Evolutionary conservation across 2,797 vertebrate genomes (phyloP).

Genomic region (Macropodus opercularis): DNA sequence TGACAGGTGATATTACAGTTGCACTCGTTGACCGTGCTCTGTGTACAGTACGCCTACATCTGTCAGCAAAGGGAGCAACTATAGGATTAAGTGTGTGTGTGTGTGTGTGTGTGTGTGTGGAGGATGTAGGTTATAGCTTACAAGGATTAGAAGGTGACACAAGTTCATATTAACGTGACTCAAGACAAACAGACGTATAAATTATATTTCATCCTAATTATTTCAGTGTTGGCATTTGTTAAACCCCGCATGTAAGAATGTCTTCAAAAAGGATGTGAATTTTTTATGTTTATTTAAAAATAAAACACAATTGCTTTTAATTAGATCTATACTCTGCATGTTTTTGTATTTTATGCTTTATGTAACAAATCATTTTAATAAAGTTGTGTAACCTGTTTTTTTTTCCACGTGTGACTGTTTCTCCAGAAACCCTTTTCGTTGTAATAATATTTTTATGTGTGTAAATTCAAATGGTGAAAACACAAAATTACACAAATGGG

Average conservation of each 20-base stretch:
- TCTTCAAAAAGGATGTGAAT: too few relatives aligned
- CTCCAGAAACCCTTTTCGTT: neutral
- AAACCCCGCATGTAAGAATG: too few relatives aligned
- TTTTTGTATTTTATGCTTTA: neutral
- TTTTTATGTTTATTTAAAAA: too few relatives aligned
- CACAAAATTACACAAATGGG: neutral
- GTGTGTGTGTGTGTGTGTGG: conserved; percentile 34
- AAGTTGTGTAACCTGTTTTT: neutral
- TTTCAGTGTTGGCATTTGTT: neutral
- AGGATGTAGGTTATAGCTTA: conserved; percentile 47
- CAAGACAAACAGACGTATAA: conserved; percentile 21
- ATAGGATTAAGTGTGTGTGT: conserved; percentile 55
- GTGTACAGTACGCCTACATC: conserved; percentile 30
- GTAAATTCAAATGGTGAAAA: neutral
- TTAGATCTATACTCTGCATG: neutral
- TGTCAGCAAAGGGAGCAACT: conserved; percentile 41
- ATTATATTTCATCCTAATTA: conserved; percentile 6
- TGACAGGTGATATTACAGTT: conserved; percentile 48
- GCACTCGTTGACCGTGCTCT: conserved; percentile 41
- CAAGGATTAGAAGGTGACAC: conserved; percentile 58
- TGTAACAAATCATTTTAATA: neutral
- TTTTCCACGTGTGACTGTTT: neutral
- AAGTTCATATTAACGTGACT: conserved; percentile 49
- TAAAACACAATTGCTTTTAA: conserved; percentile 4
- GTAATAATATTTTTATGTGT: neutral